Evolutionary conservation across 2,797 vertebrate genomes (phyloP).

Genomic region (Sarcophilus harrisii): DNA sequence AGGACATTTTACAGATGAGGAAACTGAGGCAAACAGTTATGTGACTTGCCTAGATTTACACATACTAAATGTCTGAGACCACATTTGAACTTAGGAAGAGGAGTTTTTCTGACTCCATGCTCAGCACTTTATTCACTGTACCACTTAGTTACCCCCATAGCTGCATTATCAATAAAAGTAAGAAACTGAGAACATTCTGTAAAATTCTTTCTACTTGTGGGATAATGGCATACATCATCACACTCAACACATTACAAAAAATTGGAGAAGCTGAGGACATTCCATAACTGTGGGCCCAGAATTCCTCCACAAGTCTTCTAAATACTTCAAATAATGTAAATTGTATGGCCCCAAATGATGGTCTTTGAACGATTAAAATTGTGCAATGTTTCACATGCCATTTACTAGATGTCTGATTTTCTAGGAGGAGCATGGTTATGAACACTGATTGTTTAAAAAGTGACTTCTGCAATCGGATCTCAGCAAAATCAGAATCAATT

Average conservation of each 20-base stretch:
- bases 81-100: not conserved
- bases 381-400: not conserved
- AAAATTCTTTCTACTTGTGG: not conserved
- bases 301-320: not conserved
- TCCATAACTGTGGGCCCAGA: not conserved
- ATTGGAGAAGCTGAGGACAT: not conserved
- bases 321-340: not conserved
- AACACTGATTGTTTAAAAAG: slow-evolving; percentile 65
- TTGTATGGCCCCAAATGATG: not conserved
- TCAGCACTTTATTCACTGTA: not conserved
- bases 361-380: not conserved
- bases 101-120: not conserved
- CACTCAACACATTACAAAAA: not conserved
- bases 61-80: not conserved
- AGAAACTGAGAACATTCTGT: not conserved
- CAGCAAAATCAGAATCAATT: slow-evolving; percentile 65
- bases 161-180: not conserved
- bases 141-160: not conserved
- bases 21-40: not conserved
- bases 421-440: not conserved
- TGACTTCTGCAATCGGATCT: slow-evolving; percentile 50
- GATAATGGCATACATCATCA: not conserved
- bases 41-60: not conserved
- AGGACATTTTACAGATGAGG: not conserved
- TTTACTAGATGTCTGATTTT: not conserved